A percentile compares a stretch with the other conserved stretches of the same genome.
phyloP scores from a whole-genome alignment of 2,888 invertebrate genomes.

The Bellardia pandia region DNA sequence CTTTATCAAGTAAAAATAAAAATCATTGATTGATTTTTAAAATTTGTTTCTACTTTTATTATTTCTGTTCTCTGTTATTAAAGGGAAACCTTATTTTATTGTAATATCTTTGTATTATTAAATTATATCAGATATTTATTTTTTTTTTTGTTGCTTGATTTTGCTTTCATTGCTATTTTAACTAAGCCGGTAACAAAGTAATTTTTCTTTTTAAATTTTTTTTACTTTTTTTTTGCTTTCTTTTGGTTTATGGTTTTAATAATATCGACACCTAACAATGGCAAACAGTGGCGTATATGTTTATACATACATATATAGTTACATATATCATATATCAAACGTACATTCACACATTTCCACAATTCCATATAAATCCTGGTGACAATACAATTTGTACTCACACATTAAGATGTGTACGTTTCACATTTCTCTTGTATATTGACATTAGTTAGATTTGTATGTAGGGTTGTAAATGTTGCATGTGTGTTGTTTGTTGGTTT shows the following conservation, averaged over 20 bases:
- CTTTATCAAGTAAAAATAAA: slow-evolving; percentile 27
- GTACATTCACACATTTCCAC: slow-evolving; percentile 17
- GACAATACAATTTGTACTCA: slow-evolving; percentile 66
- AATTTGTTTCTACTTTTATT: slow-evolving; percentile 1
- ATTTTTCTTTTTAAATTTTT: slow-evolving; percentile 54
- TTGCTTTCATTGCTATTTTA: slow-evolving; percentile 67
- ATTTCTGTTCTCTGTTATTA: slow-evolving; percentile 16
- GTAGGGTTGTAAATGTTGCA: not conserved
- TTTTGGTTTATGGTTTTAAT: slow-evolving; percentile 46
- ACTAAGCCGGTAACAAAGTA: slow-evolving; percentile 67
- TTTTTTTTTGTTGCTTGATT: slow-evolving; percentile 29
- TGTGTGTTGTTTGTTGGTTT: slow-evolving; percentile 30
- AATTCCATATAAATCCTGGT: slow-evolving; percentile 66
- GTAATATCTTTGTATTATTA: slow-evolving; percentile 48
- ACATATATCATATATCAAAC: not conserved
- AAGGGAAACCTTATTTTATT: slow-evolving; percentile 65
- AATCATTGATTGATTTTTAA: slow-evolving; percentile 66
- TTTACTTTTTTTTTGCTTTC: slow-evolving; percentile 7
- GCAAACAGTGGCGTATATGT: not conserved
- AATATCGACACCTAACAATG: slow-evolving; percentile 54
- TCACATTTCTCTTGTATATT: slow-evolving; percentile 61
- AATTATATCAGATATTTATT: slow-evolving; percentile 59
- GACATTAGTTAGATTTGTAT: slow-evolving; percentile 39
- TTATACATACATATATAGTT: not conserved
- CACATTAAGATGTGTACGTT: slow-evolving; percentile 39